Evolutionary conservation across 1,140 invertebrate species (phyloP).

Genomic region (Lordiphosa clarofinis): DNA sequence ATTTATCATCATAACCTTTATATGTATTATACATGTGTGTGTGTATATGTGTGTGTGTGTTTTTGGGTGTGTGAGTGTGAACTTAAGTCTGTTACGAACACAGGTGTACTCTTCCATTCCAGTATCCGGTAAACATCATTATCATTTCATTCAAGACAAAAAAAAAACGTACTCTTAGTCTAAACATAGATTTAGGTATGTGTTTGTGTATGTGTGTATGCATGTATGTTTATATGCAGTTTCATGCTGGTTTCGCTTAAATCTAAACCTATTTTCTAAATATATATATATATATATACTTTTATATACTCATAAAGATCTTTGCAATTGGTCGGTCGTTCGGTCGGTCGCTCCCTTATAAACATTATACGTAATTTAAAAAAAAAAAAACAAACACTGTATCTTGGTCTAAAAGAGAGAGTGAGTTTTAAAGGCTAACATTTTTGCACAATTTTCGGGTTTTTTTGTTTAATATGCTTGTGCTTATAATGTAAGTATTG

Average conservation of each 20-base stretch:
- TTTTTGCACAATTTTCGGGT: conserved; percentile 6
- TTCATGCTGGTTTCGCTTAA: conserved; percentile 3
- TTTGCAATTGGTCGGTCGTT: conserved; percentile 75
- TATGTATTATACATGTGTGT: conserved; percentile 21
- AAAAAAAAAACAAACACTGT: conserved; percentile 37
- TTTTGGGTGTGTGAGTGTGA: conserved; percentile 9
- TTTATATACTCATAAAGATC: conserved; percentile 40
- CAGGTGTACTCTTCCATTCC: conserved; percentile 1
- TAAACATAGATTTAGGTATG: too few relatives aligned
- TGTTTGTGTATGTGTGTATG: conserved; percentile 8
- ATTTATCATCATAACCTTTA: conserved; percentile 14
- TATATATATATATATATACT: conserved; percentile 21
- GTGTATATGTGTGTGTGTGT: conserved; percentile 6
- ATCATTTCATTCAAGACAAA: conserved; percentile 4
- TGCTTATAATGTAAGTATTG: conserved; percentile 8
- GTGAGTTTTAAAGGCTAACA: conserved; percentile 36
- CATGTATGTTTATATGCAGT: conserved; percentile 3
- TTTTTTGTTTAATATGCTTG: conserved; percentile 1
- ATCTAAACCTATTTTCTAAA: conserved; percentile 25
- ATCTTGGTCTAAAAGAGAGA: conserved; percentile 38
- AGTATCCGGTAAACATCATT: conserved; percentile 2
- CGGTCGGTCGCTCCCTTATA: conserved; percentile 63
- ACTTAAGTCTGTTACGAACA: conserved; percentile 2
- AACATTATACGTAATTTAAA: conserved; percentile 35
- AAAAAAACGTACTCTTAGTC: too few relatives aligned